phyloP scores from a whole-genome alignment of 2,797 vertebrate genomes.

The Artibeus jamaicensis region DNA sequence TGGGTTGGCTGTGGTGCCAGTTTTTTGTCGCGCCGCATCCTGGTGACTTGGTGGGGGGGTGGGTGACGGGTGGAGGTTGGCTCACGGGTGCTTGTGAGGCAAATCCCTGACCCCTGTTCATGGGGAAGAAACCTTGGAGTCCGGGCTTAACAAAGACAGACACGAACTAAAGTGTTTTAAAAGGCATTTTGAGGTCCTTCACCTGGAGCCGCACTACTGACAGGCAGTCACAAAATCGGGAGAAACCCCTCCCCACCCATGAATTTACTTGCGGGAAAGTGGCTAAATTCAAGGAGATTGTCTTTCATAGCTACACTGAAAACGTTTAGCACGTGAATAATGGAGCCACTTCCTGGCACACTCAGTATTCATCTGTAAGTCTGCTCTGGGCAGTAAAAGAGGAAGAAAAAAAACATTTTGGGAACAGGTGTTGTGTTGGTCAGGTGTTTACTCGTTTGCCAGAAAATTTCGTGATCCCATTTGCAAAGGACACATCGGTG shows the following conservation, averaged over 20 bases:
- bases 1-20: fast-evolving
- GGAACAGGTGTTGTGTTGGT: conserved; percentile 72
- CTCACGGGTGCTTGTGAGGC: neutral
- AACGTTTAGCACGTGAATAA: conserved; percentile 80
- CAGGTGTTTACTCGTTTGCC: conserved; percentile 40
- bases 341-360: conserved; percentile 74
- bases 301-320: conserved; percentile 76
- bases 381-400: conserved; percentile 66
- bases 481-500: conserved; percentile 35
- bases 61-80: fast-evolving
- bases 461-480: conserved; percentile 33
- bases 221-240: conserved; percentile 45
- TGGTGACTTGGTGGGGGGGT: neutral
- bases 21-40: fast-evolving
- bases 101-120: neutral
- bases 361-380: conserved; percentile 79
- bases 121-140: neutral
- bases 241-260: conserved; percentile 44
- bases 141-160: conserved; percentile 24
- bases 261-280: conserved; percentile 73
- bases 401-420: conserved; percentile 2
- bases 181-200: conserved; percentile 43
- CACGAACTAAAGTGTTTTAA: conserved; percentile 55
- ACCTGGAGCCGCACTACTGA: conserved; percentile 46
- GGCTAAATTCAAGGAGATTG: conserved; percentile 76